Conservation (phyloP, 1,140 invertebrate species). For the Metaphire vulgaris region DNA sequence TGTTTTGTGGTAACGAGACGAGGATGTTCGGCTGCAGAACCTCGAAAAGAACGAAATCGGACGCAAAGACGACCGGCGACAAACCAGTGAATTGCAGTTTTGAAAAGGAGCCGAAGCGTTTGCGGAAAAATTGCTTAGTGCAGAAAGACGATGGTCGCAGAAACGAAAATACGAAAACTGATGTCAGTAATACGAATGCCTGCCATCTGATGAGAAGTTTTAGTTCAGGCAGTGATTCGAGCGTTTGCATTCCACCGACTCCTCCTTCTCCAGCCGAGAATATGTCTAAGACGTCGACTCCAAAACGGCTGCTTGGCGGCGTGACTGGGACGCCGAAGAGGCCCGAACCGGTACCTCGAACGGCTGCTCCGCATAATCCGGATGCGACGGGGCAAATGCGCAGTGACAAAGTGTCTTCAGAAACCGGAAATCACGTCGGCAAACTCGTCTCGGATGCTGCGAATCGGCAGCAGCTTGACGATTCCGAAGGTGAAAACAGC, state of each 20-base stretch:
- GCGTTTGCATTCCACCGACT: constrained; percentile 38
- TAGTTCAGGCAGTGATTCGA: constrained; percentile 34
- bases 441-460: background rate
- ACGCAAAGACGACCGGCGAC: background rate
- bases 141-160: too few relatives aligned
- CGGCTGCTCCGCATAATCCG: too few relatives aligned
- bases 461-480: background rate
- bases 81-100: background rate
- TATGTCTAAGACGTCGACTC: background rate
- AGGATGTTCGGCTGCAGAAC: background rate
- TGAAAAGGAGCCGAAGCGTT: background rate
- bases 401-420: too few relatives aligned
- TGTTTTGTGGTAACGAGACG: background rate
- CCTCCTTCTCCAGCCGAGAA: constrained; percentile 33
- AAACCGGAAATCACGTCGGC: background rate
- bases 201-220: constrained; percentile 27
- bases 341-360: too few relatives aligned
- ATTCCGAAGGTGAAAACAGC: background rate
- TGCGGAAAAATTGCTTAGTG: too few relatives aligned
- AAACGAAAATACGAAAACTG: background rate
- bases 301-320: background rate
- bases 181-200: background rate
- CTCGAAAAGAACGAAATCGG: background rate
- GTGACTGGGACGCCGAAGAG: background rate
- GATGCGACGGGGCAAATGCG: too few relatives aligned